Percentiles rank a stretch among this genome's conserved stretches.
These are phyloP conservation scores for Spodoptera litura DNA, from an alignment of 1,140 invertebrate species.

Conservation along the genomic window DNA sequence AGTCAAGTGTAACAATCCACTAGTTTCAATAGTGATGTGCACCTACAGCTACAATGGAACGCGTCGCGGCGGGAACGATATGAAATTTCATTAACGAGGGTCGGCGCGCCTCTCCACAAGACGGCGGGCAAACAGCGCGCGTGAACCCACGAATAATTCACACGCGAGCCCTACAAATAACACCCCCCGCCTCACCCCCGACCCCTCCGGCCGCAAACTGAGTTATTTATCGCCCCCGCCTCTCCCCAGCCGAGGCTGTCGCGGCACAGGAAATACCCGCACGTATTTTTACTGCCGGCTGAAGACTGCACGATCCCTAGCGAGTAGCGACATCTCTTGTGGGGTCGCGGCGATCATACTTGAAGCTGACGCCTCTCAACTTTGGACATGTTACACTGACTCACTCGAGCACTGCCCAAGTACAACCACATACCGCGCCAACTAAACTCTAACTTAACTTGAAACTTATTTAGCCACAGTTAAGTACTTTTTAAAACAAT, in stretches of 20 bases:
- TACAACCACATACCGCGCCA: too few relatives aligned
- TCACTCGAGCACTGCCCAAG: background rate
- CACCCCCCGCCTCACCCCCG: conserved; percentile 56
- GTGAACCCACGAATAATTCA: conserved; percentile 85
- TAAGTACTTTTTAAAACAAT: too few relatives aligned
- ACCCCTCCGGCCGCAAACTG: conserved; percentile 73
- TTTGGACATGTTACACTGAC: conserved; percentile 12
- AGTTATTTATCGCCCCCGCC: conserved; percentile 79
- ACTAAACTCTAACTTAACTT: too few relatives aligned
- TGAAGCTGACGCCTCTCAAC: background rate
- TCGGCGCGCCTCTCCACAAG: conserved; percentile 71
- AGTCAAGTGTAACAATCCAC: conserved; percentile 70
- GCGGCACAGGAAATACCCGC: conserved; percentile 79
- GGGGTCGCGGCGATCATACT: conserved; percentile 45
- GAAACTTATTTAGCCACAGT: too few relatives aligned
- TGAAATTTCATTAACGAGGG: conserved; percentile 84
- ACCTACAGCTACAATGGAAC: conserved; percentile 66
- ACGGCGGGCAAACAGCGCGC: conserved; percentile 79
- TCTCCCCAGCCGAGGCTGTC: conserved; percentile 63
- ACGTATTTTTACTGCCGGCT: conserved; percentile 80
- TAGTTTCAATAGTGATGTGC: conserved; percentile 53
- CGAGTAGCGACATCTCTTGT: conserved; percentile 73
- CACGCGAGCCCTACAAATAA: conserved; percentile 85
- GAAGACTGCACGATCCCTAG: conserved; percentile 58
- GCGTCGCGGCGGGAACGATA: conserved; percentile 69